Evolutionary conservation across 2,797 vertebrate species (phyloP), one percentile per base, ranked within the genome.

Genomic region (Schizothorax lantsangensis): DNA sequence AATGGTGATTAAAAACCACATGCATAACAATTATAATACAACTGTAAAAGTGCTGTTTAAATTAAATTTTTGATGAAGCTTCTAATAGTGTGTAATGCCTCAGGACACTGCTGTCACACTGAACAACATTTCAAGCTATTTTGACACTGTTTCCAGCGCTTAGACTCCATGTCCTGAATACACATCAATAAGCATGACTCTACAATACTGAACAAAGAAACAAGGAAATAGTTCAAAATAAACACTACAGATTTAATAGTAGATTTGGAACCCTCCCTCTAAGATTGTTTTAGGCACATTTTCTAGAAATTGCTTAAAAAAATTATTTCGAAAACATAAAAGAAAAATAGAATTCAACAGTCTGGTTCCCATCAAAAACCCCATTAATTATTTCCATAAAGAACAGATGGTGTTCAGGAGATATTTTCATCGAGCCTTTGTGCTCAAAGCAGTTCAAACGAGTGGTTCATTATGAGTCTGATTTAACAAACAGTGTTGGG

Each of bases 61-160:
- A 52, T 8, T 75, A 19, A 19, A 4, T 75, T 75, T 52, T 52
- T 21, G 26, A 52, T 21, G 0, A 33, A 77, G 17, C 17, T 33
- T 21, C 17, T 4, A 54, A 19, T 52, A 36, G 74, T 5, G 10
- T 49, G 17, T 21, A 77, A 36, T 54, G 49, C 49, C 2, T 21
- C 74, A 36, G 74, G 10, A 77, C 17, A 77, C 62, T 54, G 26
- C 14, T 21, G 73, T 77, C 74, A 77, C 74, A 23, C 47, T 54
- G 5, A 54, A 77, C 19, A 23, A 77, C 11, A 77, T 77, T 54
- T 77, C 19, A 54, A 54, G 49, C 10, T 49, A 36, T 38, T 77
- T 38, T 54, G 30, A 36, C 30, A 36, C 10, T 77, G 26, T 75
- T 75, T 75, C 45, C 33, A 52, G 26, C 0, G 21, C 1, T 52